phyloP scores from a whole-genome alignment of 2,113 vertebrate species.

The Daboia siamensis region DNA sequence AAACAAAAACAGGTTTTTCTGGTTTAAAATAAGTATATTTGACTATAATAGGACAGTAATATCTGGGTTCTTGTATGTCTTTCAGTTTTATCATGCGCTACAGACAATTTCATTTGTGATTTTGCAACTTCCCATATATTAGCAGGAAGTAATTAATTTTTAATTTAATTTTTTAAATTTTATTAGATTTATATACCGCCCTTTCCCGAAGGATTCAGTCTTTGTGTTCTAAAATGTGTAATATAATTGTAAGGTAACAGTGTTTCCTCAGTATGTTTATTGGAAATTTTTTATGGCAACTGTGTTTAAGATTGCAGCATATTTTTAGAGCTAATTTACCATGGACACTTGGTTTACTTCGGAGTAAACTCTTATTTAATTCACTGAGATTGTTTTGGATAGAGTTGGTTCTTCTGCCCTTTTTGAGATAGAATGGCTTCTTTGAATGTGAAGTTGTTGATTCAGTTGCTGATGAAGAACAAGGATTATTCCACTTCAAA shows the following conservation, averaged over 20 bases:
- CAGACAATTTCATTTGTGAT: neutral
- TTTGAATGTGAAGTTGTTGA: neutral
- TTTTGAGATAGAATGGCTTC: neutral
- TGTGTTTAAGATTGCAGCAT: neutral
- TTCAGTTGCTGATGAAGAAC: neutral
- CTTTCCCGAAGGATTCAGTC: too few relatives aligned
- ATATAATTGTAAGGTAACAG: too few relatives aligned
- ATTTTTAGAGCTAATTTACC: neutral
- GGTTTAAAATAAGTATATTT: neutral
- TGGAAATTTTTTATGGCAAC: neutral
- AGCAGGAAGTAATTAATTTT: neutral
- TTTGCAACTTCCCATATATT: neutral
- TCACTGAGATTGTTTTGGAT: too few relatives aligned
- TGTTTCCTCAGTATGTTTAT: neutral
- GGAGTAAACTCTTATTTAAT: neutral
- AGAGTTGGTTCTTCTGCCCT: neutral
- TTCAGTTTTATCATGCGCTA: neutral
- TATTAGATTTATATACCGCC: too few relatives aligned
- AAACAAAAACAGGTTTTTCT: neutral
- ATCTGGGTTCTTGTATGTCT: neutral
- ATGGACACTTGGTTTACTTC: neutral
- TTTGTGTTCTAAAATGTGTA: neutral
- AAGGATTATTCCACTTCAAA: neutral
- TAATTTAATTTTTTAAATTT: too few relatives aligned
- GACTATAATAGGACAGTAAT: neutral